Evolutionary conservation across 2,888 invertebrate species (phyloP), one percentile per base, ranked within the genome.

Genomic region (Stenodera caucasica): DNA sequence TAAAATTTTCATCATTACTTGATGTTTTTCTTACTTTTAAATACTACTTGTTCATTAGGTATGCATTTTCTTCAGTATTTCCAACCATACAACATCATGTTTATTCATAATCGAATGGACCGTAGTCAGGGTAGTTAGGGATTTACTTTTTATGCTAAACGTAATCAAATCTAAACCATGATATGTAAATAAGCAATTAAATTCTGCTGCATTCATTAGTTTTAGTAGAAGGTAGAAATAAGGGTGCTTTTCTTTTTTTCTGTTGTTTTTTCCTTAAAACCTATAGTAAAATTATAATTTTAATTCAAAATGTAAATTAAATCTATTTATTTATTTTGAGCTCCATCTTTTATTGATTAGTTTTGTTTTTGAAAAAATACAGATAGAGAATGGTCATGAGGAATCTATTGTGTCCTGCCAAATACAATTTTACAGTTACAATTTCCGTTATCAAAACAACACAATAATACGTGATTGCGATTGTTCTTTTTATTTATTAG

Each of bases 181-280:
- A 50, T 53, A 59, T 59, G 59, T 59, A 59, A 59, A 59, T 59
- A 55, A 54, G 59, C 55, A 60, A 60, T 52, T 60, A 60, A 60
- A 56, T 53, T 56, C 33, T 35, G 37, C 59, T 51, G 59, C 55
- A 55, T 52, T 60, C 51, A 55, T 60, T 60, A 59, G 51, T 50
- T 40, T 56, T 53, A 4, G 3, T 45, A 21, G 45, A 21, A 37
- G n/a, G 15, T 37, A 0, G 37, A 8, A 37, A 8, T 1, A 37
- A 14, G n/a, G 0, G n/a, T n/a, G n/a, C n/a, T n/a, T n/a, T 26
- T 26, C 7, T 26, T 26, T 7, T 3, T 26, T 26, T 3, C 7
- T 26, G 4, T 45, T 45, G 2, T 53, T 60, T 53, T 49, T 54
- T 53, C 14, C 40, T 55, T 53, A 55, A 50, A 37, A 29, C 29